phyloP scores from a whole-genome alignment of 2,113 vertebrate species.

The Pachypanchax playfairii region DNA sequence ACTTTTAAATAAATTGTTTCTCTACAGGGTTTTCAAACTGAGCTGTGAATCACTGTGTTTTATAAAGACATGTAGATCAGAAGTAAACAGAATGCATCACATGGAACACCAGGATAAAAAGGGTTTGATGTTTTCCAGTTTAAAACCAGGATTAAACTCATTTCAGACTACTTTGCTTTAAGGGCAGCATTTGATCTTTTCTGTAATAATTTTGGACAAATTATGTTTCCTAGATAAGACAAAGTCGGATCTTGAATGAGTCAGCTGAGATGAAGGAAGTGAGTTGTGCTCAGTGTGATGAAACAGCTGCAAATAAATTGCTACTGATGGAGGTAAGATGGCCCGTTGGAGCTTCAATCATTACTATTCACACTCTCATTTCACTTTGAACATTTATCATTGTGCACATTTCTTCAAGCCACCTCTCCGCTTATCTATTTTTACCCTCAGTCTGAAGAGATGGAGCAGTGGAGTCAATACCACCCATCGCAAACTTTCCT shows the following conservation, averaged over 20 bases:
- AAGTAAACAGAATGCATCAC: too few relatives aligned
- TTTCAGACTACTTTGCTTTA: not conserved
- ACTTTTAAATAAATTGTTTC: too few relatives aligned
- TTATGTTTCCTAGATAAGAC: constrained; percentile 18
- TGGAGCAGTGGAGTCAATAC: not conserved
- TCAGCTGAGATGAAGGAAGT: constrained; percentile 26
- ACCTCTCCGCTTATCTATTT: constrained; percentile 4
- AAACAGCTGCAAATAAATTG: constrained; percentile 39
- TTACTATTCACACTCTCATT: constrained; percentile 34
- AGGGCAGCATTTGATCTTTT: constrained; percentile 16
- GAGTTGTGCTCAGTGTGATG: constrained; percentile 20
- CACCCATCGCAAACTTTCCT: not conserved
- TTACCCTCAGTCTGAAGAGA: not conserved
- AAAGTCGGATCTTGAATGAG: constrained; percentile 18
- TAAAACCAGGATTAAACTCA: not conserved
- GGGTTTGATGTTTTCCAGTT: not conserved
- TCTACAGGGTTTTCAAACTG: too few relatives aligned
- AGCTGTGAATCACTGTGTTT: too few relatives aligned
- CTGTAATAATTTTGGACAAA: constrained; percentile 21
- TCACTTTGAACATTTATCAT: constrained; percentile 11
- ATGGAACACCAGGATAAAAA: too few relatives aligned
- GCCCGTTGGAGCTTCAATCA: constrained; percentile 40
- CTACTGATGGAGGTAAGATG: constrained; percentile 34
- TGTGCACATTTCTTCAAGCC: not conserved
- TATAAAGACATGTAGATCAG: too few relatives aligned